Evolutionary conservation across 2,888 invertebrate species (phyloP), one percentile per base, ranked within the genome.

Genomic region (Philereme vetulata): DNA sequence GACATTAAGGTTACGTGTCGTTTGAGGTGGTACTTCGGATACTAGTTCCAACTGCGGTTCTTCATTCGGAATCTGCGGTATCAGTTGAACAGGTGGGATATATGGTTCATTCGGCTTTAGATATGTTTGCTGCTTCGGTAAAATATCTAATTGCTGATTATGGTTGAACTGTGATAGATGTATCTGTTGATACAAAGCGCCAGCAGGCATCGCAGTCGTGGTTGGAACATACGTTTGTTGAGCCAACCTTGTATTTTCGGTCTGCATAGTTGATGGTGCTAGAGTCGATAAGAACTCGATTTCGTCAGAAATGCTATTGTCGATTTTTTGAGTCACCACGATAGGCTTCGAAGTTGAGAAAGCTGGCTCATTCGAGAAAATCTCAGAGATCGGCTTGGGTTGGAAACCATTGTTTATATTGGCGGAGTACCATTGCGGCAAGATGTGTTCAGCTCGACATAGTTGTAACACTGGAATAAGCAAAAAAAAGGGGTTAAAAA

Each of bases 401-500:
- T 89, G 84, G 64, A 80, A 89, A 57, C 79, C 83, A 60, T 90
- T 86, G 68, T 80, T 89, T 71, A 90, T 84, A 71, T 91, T 91
- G 45, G 90, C 90, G 45, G 89, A 82, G 75, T 85, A 90, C 91
- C 91, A 92, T 72, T 84, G 85, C 65, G 82, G 78, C 64, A 75
- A 57, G 51, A 80, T 75, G 58, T 80, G 78, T 76, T 88, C 82
- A 66, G 88, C 87, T 85, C 81, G 83, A 77, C 89, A 86, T 80
- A 85, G 81, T 84, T 89, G 86, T 81, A 90, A 81, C 80, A 90
- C 91, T 92, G 88, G 38, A 89, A 88, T 53, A 38, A 46, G n/a
- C n/a, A 40, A 42, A 42, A 59, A 54, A 36, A 40, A 9, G 48
- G 0, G 8, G 5, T 36, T 38, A 6, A 7, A 35, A 6, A 38